A percentile compares a stretch with the other conserved stretches of the same genome.
These are phyloP conservation scores for Phasia obesa DNA, from an alignment of 2,888 invertebrate species.

Conservation along the genomic window DNA sequence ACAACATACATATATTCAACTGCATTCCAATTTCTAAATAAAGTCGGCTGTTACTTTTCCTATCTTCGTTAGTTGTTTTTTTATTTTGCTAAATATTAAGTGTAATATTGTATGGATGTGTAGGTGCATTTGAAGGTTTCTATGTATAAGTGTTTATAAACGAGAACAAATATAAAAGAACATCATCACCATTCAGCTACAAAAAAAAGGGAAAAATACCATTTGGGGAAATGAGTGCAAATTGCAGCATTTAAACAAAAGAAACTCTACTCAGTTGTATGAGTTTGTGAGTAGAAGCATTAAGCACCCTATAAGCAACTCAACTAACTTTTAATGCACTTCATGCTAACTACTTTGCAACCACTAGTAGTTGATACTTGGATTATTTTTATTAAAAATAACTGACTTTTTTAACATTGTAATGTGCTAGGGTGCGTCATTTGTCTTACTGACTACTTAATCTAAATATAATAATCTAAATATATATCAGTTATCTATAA, in stretches of 20 bases:
- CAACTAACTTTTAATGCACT: no score
- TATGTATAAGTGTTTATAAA: slow-evolving; percentile 23
- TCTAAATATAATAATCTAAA: no score
- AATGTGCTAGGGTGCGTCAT: no score
- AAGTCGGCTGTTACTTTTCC: slow-evolving; percentile 47
- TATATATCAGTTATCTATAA: no score
- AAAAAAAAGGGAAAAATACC: slow-evolving; percentile 48
- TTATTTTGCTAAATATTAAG: slow-evolving; percentile 27
- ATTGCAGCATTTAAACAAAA: slow-evolving; percentile 70
- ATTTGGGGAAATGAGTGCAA: slow-evolving; percentile 69
- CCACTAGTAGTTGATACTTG: no score
- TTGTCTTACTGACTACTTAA: no score
- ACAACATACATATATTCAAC: slow-evolving; percentile 50
- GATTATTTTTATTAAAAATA: no score
- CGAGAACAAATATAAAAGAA: slow-evolving; percentile 65
- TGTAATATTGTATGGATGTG: no score
- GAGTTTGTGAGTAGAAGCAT: slow-evolving; percentile 11
- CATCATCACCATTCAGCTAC: slow-evolving; percentile 59
- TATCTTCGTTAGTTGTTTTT: slow-evolving; percentile 14
- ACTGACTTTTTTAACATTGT: no score
- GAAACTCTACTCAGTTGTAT: slow-evolving; percentile 40
- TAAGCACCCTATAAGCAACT: no score
- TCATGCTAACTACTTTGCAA: no score
- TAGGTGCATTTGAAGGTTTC: neutral
- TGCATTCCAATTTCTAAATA: slow-evolving; percentile 56